Evolutionary conservation across 64 coral and sea anemone genomes (phyloP).

Genomic region (Porites australiensis): DNA sequence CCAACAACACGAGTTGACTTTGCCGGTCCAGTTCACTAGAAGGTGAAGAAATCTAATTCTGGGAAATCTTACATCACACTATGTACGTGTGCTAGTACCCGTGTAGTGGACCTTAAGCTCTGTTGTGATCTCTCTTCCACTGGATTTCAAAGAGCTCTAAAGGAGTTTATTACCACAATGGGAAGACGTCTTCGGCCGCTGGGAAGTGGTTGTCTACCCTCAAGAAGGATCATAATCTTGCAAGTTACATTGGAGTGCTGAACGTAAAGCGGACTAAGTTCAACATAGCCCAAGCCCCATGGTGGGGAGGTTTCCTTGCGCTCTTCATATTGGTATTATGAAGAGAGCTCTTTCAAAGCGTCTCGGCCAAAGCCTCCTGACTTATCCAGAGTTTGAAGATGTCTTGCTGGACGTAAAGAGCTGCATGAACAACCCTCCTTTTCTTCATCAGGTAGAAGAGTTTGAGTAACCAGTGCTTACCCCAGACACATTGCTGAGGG

Average conservation of each 20-base stretch:
- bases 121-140: background rate
- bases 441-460: constrained; percentile 49
- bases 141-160: constrained; percentile 58
- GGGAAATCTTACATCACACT: constrained; percentile 62
- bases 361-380: background rate
- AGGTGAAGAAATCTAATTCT: constrained; percentile 18
- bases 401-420: constrained; percentile 5
- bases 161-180: constrained; percentile 71
- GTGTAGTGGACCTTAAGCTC: constrained; percentile 56
- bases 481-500: constrained; percentile 15
- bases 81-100: constrained; percentile 51
- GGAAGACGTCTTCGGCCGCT: constrained; percentile 49
- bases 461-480: constrained; percentile 45
- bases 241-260: background rate
- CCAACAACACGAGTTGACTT: constrained; percentile 57
- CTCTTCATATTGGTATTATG: background rate
- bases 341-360: background rate
- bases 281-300: background rate
- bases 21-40: constrained; percentile 70
- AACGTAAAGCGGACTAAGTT: background rate
- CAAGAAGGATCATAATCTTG: background rate
- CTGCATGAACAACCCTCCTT: background rate
- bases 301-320: constrained; percentile 29
- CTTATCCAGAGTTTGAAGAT: background rate
- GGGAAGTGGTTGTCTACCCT: constrained; percentile 53